phyloP scores from a whole-genome alignment of 2,888 invertebrate species.

The Endomychus coccineus region DNA sequence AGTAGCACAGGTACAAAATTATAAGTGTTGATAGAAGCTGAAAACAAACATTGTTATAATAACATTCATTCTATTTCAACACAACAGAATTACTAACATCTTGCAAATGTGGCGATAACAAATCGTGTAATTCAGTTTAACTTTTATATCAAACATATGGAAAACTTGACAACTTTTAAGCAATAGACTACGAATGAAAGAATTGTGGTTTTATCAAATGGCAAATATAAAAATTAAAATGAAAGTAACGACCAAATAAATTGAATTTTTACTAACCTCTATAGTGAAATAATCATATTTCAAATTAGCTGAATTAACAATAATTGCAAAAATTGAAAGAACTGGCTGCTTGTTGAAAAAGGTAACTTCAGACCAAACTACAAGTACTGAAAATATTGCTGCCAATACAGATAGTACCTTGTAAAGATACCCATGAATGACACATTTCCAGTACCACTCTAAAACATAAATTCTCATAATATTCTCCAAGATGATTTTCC shows the following conservation, averaged over 20 bases:
- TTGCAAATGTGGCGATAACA: no score
- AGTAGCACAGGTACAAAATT: slow-evolving; percentile 92
- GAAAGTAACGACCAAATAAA: background rate
- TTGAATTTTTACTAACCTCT: slow-evolving; percentile 57
- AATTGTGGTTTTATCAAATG: no score
- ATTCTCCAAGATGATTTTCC: slow-evolving; percentile 8
- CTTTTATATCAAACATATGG: no score
- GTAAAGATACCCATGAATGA: slow-evolving; percentile 68
- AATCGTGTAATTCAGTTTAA: no score
- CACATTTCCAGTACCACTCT: slow-evolving; percentile 98
- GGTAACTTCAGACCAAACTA: slow-evolving; percentile 99
- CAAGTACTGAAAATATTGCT: slow-evolving; percentile 74
- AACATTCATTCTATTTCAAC: no score
- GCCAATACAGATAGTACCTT: slow-evolving; percentile 65
- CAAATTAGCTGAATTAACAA: slow-evolving; percentile 72
- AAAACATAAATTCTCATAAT: slow-evolving; percentile 30
- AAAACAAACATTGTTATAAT: no score
- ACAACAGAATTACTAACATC: no score
- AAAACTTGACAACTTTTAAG: no score
- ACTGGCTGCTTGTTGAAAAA: slow-evolving; percentile 92
- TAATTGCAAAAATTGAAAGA: slow-evolving; percentile 92
- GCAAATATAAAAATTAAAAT: no score
- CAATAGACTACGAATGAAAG: no score
- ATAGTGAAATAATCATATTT: slow-evolving; percentile 90
- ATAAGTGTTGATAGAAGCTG: slow-evolving; percentile 84